Evolutionary conservation across 2,113 vertebrate species (phyloP).

Genomic region (Dasyprocta punctata): DNA sequence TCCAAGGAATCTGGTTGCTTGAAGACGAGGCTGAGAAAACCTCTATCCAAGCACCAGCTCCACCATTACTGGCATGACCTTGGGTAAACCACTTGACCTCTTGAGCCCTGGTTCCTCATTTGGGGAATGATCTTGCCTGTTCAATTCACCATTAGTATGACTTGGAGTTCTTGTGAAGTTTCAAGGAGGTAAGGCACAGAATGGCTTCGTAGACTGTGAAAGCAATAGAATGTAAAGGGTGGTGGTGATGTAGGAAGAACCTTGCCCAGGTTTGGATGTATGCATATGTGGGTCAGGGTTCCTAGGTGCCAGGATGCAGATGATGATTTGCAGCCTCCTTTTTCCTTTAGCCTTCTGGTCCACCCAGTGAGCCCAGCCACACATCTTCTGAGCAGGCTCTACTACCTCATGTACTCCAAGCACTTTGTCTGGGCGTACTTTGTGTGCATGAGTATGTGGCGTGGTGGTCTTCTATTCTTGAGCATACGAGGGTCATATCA

Average conservation of each 20-base stretch:
- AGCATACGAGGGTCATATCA: not conserved
- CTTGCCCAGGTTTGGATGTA: not conserved
- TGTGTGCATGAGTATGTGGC: not conserved
- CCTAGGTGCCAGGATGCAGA: not conserved
- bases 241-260: not conserved
- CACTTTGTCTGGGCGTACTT: not conserved
- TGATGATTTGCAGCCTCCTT: not conserved
- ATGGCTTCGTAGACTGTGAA: not conserved
- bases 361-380: not conserved
- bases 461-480: not conserved
- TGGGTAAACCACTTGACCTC: not conserved
- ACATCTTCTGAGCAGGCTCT: not conserved
- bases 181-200: not conserved
- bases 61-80: not conserved
- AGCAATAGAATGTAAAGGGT: not conserved
- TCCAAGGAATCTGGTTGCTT: not conserved
- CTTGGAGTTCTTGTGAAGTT: not conserved
- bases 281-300: not conserved
- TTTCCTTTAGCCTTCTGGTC: not conserved
- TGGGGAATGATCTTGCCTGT: not conserved
- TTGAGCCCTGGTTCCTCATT: not conserved
- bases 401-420: not conserved
- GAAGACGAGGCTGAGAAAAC: not conserved
- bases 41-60: not conserved
- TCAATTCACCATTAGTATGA: not conserved